phyloP scores from a whole-genome alignment of 2,797 vertebrate genomes.

The Mormyrus proboscirostris region DNA sequence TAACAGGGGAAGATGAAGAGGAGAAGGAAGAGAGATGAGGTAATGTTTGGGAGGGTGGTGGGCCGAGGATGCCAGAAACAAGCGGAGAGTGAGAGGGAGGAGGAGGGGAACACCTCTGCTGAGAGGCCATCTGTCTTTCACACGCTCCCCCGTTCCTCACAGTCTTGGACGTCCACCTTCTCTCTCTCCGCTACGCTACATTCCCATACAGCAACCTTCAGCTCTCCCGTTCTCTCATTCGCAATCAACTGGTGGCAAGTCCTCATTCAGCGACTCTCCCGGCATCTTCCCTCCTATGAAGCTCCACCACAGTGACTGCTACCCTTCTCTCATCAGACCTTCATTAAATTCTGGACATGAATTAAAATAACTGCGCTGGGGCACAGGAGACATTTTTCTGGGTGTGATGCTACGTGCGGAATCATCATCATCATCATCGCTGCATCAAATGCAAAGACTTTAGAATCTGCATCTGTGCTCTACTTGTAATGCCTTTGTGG shows the following conservation, averaged over 20 bases:
- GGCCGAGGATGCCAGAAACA: slow-evolving; percentile 57
- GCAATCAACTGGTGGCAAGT: slow-evolving; percentile 8
- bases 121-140: slow-evolving; percentile 73
- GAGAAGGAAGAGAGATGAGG: slow-evolving; percentile 29
- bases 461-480: neutral
- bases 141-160: slow-evolving; percentile 44
- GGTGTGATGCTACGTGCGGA: neutral
- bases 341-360: neutral
- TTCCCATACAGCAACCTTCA: slow-evolving; percentile 24
- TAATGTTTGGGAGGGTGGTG: slow-evolving; percentile 19
- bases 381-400: neutral
- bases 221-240: neutral
- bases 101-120: slow-evolving; percentile 65
- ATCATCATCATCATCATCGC: neutral
- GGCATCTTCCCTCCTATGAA: neutral
- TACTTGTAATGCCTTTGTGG: neutral
- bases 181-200: neutral
- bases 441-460: neutral
- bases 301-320: neutral
- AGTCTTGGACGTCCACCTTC: slow-evolving; percentile 35
- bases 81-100: slow-evolving; percentile 49
- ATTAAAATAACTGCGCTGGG: neutral
- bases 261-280: neutral
- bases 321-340: neutral
- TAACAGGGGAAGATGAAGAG: slow-evolving; percentile 15